Base-by-base conservation (phyloP, 2,113 vertebrate species). In the Polypterus bichir region DNA sequence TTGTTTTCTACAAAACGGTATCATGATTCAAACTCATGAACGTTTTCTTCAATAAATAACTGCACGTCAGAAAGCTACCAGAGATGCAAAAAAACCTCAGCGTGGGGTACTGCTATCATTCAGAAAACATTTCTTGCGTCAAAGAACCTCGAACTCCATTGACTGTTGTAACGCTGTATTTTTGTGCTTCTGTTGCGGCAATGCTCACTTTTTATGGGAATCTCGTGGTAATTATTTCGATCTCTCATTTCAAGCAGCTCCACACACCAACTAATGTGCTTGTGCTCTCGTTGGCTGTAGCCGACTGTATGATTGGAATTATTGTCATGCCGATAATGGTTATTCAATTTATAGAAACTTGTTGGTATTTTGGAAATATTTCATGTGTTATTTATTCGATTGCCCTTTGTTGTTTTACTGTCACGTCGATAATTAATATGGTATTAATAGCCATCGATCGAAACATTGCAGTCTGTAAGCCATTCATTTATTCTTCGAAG, bases 211-310 rank as follows among this genome's bases (percentile, higher is more conserved):
- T 57, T 46, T 55, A 27, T 47, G 61, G 61, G 55, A 62, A 56
- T 54, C 46, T 48, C 46, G 27, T 62, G 9, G 54, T 62, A 47
- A 57, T 55, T 46, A 56, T 62, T 56, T 62, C 61, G 27, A 62
- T 62, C 61, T 62, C 52, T 55, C 54, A 62, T 10, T 64, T 59
- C 47, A 64, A 56, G 10, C 63, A 64, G 11, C 57, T 64, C 57
- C 63, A 64, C 5, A 64, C 63, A 44, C 63, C 57, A 11, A 64
- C 63, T 9, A 64, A 64, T 48, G n/a, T 46, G 6, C 46, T 60
- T 60, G n/a, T 60, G 49, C 57, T 59, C 46, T 60, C 57, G 9
- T 46, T 59, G 48, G 63, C 63, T 48, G 44, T 53, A 11, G 57
- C 63, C 4, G 57, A 64, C 48, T 47, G 59, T 59, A 56, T 64